Percentiles rank a stretch among this genome's conserved stretches.
Conservation (phyloP, 1,140 invertebrate species). For the Neodiprion lecontei region DNA sequence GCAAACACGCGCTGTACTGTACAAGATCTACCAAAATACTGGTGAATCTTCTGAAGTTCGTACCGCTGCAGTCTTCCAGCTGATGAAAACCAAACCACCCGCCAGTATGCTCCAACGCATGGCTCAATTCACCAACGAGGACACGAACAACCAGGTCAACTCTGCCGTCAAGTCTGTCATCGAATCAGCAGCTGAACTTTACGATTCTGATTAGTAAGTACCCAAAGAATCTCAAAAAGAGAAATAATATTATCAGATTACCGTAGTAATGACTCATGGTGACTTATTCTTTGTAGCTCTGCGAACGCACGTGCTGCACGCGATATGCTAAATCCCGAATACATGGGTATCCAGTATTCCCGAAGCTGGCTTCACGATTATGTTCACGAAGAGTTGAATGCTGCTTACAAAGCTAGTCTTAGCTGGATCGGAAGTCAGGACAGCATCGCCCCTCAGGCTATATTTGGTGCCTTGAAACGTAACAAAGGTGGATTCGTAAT, state of each 20-base stretch:
- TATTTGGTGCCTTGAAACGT: conserved; percentile 49
- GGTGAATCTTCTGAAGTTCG: conserved; percentile 70
- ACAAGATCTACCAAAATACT: conserved; percentile 71
- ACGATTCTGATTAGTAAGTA: conserved; percentile 44
- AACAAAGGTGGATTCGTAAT: conserved; percentile 58
- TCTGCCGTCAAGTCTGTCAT: conserved; percentile 68
- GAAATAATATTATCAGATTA: no score
- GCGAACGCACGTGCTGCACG: conserved; percentile 64
- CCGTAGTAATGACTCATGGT: no score
- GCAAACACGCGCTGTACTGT: conserved; percentile 64
- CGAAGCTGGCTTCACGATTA: conserved; percentile 52
- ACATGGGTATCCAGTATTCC: conserved; percentile 64
- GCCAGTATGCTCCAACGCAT: conserved; percentile 70
- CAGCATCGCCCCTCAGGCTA: conserved; percentile 59
- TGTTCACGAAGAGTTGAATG: conserved; percentile 55
- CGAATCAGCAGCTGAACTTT: conserved; percentile 56
- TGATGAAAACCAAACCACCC: conserved; percentile 67
- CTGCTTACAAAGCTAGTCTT: conserved; percentile 49
- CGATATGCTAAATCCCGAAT: conserved; percentile 63
- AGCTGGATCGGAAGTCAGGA: conserved; percentile 65
- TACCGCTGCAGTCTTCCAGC: conserved; percentile 66
- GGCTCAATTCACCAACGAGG: conserved; percentile 71
- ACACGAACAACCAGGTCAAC: conserved; percentile 68
- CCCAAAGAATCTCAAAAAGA: conserved; percentile 31
- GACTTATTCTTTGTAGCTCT: conserved; percentile 28